Conservation (phyloP, 2,797 vertebrate genomes). For the Falco rusticolus region DNA sequence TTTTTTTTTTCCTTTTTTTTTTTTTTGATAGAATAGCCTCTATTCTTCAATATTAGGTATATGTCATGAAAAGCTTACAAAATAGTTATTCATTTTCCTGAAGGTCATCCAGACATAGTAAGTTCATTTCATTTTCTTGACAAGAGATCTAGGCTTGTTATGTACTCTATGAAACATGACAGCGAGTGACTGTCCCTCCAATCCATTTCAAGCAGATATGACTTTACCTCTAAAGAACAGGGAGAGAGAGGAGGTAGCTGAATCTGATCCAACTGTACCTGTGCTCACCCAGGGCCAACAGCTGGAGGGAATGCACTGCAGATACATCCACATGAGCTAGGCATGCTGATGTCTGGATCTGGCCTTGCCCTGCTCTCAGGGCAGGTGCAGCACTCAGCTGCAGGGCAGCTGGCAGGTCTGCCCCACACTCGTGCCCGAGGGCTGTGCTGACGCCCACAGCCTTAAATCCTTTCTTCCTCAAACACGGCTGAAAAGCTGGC, state of each 20-base stretch:
- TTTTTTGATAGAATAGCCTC: background rate
- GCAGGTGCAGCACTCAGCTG: too few relatives aligned
- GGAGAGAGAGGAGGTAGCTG: background rate
- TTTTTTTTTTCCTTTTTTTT: background rate
- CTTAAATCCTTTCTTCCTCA: background rate
- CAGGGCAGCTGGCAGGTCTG: background rate
- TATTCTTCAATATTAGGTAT: background rate
- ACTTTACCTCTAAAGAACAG: background rate
- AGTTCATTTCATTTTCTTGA: slow-evolving; percentile 62
- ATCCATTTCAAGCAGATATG: background rate
- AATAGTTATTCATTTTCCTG: slow-evolving; percentile 48
- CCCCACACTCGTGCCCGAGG: background rate
- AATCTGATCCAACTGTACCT: background rate
- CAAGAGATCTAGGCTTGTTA: slow-evolving; percentile 44
- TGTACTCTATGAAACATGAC: slow-evolving; percentile 17
- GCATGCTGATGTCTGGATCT: accelerated
- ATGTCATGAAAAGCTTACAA: slow-evolving; percentile 27
- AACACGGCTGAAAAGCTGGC: accelerated
- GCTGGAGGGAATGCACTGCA: background rate
- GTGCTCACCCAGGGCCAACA: background rate
- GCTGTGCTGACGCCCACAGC: background rate
- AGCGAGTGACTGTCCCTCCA: background rate
- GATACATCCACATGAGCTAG: accelerated
- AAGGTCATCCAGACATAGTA: slow-evolving; percentile 46
- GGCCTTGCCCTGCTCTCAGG: accelerated